Conservation (phyloP, 1,140 invertebrate genomes). For the Melanaphis sacchari region DNA sequence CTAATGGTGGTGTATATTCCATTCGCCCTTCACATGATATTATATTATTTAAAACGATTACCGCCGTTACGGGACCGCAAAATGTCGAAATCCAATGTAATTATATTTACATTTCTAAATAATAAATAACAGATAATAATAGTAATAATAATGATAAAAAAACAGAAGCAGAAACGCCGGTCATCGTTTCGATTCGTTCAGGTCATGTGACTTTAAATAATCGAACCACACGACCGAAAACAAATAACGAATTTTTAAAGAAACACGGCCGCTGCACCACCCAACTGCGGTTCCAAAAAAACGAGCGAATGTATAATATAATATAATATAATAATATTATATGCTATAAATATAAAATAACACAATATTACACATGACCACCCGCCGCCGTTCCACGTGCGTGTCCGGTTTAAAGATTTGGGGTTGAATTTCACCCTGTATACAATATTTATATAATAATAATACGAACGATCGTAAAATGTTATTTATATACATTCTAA, state of each 20-base stretch:
- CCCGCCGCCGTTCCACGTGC: background rate
- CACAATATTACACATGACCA: background rate
- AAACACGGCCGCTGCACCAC: background rate
- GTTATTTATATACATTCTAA: constrained; percentile 53
- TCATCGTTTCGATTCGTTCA: constrained; percentile 54
- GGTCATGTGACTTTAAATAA: constrained; percentile 44
- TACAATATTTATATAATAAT: background rate
- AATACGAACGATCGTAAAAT: constrained; percentile 33
- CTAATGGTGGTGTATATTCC: constrained; percentile 24
- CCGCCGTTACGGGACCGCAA: background rate
- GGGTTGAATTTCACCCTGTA: constrained; percentile 42
- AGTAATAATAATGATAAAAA: background rate
- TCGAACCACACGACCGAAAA: constrained; percentile 25
- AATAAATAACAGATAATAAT: background rate
- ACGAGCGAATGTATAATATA: background rate
- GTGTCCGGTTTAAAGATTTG: constrained; percentile 41
- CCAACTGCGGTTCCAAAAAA: background rate
- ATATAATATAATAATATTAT: background rate
- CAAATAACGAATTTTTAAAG: background rate
- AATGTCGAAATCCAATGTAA: constrained; percentile 7
- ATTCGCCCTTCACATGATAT: background rate
- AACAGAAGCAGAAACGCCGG: background rate
- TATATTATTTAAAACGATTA: constrained; percentile 27
- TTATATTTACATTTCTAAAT: constrained; percentile 50
- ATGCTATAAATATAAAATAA: background rate